Conservation (phyloP, 2,797 vertebrate genomes). For the Acropternis orthonyx region DNA sequence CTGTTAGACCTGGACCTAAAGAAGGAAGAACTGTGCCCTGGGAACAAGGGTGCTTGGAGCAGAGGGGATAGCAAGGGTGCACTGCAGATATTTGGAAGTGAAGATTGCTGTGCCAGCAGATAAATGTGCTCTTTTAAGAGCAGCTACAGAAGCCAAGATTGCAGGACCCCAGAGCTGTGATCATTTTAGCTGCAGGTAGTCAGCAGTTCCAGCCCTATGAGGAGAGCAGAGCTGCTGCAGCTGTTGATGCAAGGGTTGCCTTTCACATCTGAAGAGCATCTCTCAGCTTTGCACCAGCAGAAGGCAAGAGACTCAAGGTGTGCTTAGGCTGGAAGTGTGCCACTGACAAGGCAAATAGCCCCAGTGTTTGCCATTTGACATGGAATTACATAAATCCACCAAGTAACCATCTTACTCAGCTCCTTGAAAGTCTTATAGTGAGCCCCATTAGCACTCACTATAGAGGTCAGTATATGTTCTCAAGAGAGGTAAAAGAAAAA, state of each 20-base stretch:
- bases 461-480: not conserved
- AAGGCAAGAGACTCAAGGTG: not conserved
- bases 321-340: not conserved
- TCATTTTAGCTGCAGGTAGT: not conserved
- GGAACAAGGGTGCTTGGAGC: not conserved
- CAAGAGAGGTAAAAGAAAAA: not conserved
- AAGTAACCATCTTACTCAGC: not conserved
- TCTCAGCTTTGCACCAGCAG: not conserved
- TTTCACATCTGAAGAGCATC: not conserved
- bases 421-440: not conserved
- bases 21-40: not conserved
- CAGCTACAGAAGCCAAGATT: not conserved
- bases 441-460: not conserved
- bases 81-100: not conserved
- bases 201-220: not conserved
- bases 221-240: not conserved
- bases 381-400: not conserved
- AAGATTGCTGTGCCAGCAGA: not conserved
- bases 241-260: not conserved
- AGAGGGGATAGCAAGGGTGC: not conserved
- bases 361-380: not conserved
- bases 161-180: not conserved
- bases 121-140: not conserved
- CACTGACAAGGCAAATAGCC: not conserved
- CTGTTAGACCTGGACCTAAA: not conserved